Evolutionary conservation across 2,113 vertebrate species (phyloP).

Genomic region (Rhagologus leucostigma): DNA sequence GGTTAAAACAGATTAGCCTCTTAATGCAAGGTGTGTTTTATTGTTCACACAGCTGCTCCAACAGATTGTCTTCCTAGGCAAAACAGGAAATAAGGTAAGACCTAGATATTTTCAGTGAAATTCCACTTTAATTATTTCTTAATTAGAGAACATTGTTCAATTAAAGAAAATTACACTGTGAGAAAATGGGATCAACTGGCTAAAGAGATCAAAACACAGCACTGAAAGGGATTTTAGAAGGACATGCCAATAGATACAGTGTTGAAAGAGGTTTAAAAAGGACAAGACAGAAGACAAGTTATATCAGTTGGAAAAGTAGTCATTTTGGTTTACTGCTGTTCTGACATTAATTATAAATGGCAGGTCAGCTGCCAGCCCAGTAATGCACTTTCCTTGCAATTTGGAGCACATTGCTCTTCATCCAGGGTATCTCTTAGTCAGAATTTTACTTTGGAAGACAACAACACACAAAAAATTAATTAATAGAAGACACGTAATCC

Average conservation of each 20-base stretch:
- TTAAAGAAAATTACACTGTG: slow-evolving; percentile 43
- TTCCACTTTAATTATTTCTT: slow-evolving; percentile 66
- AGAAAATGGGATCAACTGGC: slow-evolving; percentile 50
- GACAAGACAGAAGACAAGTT: slow-evolving; percentile 36
- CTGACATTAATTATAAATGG: slow-evolving; percentile 67
- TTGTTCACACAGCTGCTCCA: slow-evolving; percentile 62
- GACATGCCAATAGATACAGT: background rate
- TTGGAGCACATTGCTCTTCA: slow-evolving; percentile 8
- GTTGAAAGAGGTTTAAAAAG: slow-evolving; percentile 23
- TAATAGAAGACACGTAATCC: background rate
- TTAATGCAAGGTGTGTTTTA: slow-evolving; percentile 60
- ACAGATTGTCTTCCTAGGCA: slow-evolving; percentile 56
- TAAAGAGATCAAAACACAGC: slow-evolving; percentile 17
- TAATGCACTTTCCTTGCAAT: background rate
- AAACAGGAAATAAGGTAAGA: slow-evolving; percentile 50
- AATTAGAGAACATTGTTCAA: slow-evolving; percentile 64
- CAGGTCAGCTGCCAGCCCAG: slow-evolving; percentile 45
- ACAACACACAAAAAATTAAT: background rate
- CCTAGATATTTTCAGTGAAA: slow-evolving; percentile 48
- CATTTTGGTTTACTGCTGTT: slow-evolving; percentile 61
- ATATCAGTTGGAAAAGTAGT: slow-evolving; percentile 50
- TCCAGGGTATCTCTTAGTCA: background rate
- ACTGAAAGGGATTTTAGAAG: slow-evolving; percentile 21
- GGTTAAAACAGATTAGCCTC: slow-evolving; percentile 56
- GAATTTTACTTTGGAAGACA: background rate